phyloP scores from a whole-genome alignment of 2,888 invertebrate genomes.

The Helicoverpa assulta region DNA sequence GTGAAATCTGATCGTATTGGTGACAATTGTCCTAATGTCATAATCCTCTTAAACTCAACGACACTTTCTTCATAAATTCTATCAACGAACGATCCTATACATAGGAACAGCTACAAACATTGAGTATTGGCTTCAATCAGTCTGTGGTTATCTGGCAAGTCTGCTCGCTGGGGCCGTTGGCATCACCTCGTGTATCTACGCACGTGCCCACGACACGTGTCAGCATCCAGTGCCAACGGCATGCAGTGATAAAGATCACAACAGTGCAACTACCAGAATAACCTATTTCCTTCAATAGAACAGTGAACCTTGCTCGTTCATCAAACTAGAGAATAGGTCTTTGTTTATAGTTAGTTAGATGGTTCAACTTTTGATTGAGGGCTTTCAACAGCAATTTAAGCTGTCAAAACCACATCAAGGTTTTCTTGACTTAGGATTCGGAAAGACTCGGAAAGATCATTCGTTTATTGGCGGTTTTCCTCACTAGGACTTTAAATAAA shows the following conservation, averaged over 20 bases:
- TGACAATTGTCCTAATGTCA: too few relatives aligned
- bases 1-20: too few relatives aligned
- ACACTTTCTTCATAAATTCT: not conserved
- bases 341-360: constrained; percentile 16
- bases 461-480: too few relatives aligned
- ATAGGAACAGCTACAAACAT: constrained; percentile 6
- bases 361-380: not conserved
- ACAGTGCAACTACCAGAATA: constrained; percentile 52
- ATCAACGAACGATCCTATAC: not conserved
- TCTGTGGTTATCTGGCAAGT: constrained; percentile 47
- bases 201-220: constrained; percentile 46
- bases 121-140: constrained; percentile 42
- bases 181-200: constrained; percentile 22
- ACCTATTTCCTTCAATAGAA: constrained; percentile 57
- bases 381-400: too few relatives aligned
- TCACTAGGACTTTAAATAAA: too few relatives aligned
- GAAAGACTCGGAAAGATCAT: too few relatives aligned
- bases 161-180: constrained; percentile 37
- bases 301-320: constrained; percentile 38
- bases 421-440: too few relatives aligned
- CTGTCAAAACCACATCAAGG: too few relatives aligned
- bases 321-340: constrained; percentile 17
- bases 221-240: constrained; percentile 33
- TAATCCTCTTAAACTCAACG: not conserved
- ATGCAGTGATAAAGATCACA: constrained; percentile 56